Conservation (phyloP, 2,113 vertebrate genomes). For the Progne subis region DNA sequence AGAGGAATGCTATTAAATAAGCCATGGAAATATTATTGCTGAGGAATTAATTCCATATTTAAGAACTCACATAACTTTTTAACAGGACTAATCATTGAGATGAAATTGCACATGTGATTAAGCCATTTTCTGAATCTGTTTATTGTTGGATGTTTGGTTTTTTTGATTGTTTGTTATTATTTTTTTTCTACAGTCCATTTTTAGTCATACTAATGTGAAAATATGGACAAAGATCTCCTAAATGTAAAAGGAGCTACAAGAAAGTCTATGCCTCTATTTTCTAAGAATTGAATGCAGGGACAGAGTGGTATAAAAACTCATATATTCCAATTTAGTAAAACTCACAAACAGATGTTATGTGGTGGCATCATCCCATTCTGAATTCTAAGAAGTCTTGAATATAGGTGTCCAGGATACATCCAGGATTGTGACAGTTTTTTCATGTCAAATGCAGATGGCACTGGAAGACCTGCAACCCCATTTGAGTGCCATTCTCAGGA, state of each 20-base stretch:
- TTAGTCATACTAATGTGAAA: not conserved
- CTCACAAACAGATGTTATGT: not conserved
- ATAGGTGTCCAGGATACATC: not conserved
- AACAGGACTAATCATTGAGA: not conserved
- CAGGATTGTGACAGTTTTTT: not conserved
- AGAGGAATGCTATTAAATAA: constrained; percentile 1
- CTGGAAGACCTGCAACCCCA: not conserved
- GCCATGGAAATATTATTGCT: not conserved
- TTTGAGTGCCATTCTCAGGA: not conserved
- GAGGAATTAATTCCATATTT: not conserved
- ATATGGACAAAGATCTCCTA: not conserved
- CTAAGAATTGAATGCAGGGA: not conserved
- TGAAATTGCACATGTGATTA: not conserved
- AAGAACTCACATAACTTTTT: not conserved
- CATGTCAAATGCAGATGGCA: not conserved
- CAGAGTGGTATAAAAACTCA: not conserved
- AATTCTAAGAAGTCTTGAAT: not conserved
- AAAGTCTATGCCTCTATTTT: not conserved
- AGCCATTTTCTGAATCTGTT: not conserved
- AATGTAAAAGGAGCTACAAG: not conserved
- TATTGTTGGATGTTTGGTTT: not conserved
- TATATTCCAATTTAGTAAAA: not conserved
- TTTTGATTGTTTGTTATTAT: not conserved
- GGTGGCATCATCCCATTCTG: not conserved
- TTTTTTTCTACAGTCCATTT: not conserved